Base-by-base conservation (phyloP, 1,140 invertebrate genomes). In the Eriocheir sinensis region DNA sequence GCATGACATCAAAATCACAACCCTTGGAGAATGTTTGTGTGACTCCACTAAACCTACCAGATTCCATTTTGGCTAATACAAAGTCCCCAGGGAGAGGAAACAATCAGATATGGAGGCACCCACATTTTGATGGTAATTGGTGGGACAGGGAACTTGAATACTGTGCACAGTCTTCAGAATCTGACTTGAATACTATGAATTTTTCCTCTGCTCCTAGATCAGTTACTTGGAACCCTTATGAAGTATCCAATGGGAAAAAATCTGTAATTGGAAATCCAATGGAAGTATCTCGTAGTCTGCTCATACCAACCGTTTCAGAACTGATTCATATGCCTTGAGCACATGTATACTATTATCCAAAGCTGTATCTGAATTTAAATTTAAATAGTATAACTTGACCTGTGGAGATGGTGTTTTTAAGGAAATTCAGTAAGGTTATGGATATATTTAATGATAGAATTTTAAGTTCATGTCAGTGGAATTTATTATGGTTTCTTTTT, bases 221-320 rank as follows among this genome's bases (percentile, higher is more conserved):
- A 80, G 44, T 8, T 79, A 36, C 21, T 34, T 34, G 30, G 40
- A 48, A n/a, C 30, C 30, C 15, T 30, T 48, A 27, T 15, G 89
- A 15, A 36, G 15, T 60, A 36, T 36, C 27, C 21, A 9, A 30
- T n/a, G 12, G 30, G 48, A 12, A 4, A 1, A n/a, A 79, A 12
- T 12, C 72, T 21, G 8, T 89, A 1, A 94, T 94, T 32, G 85
- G 53, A 12, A 94, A 94, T 41, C 93, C 93, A 34, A 94, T 94
- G 93, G 93, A 94, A 15, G 53, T 94, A 34, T 94, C 93, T 48
- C 93, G 93, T 30, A 89, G 86, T 30, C 38, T 94, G 32, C 85
- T 32, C 1, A 40, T 94, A 32, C 93, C 93, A 27, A 48, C 32
- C 34, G 89, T 94, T 44, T 21, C 60, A 30, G 93, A 94, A 21